These are phyloP conservation scores for Tangara arthus DNA, from an alignment of 2,797 vertebrate species.

Conservation along the genomic window DNA sequence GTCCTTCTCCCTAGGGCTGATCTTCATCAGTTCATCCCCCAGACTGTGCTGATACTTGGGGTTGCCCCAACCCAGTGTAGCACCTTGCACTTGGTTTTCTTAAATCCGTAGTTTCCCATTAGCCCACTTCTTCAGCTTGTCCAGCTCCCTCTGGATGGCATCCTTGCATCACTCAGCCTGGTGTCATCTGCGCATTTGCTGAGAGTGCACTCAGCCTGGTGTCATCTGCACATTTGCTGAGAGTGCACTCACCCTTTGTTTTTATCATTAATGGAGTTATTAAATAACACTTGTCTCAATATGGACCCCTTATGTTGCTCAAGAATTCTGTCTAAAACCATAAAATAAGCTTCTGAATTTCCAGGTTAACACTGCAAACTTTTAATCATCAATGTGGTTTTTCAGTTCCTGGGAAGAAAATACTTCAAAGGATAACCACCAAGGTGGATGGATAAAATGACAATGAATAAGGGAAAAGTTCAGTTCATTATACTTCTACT, in stretches of 20 bases:
- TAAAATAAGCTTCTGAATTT: not conserved
- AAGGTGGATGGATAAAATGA: not conserved
- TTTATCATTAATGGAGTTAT: not conserved
- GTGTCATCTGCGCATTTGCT: not conserved
- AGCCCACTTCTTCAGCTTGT: not conserved
- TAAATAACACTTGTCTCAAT: not conserved
- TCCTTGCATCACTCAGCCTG: not conserved
- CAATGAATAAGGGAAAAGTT: not conserved
- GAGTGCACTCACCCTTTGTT: not conserved
- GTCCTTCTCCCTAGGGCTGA: not conserved
- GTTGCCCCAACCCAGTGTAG: not conserved
- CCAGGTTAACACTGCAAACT: not conserved
- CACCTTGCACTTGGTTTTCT: not conserved
- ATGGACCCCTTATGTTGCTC: not conserved
- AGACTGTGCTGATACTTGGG: rapidly evolving
- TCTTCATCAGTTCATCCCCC: rapidly evolving
- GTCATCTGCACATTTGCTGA: not conserved
- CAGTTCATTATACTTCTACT: not conserved
- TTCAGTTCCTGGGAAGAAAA: not conserved
- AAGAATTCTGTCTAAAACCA: not conserved
- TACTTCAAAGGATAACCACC: not conserved
- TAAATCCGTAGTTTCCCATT: not conserved
- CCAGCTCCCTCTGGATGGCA: not conserved
- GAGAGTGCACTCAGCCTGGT: not conserved
- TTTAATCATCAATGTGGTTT: rapidly evolving